Percentiles rank a stretch among this genome's conserved stretches.
These are phyloP conservation scores for Cephus rjabovi DNA, from an alignment of 2,888 invertebrate genomes.

Conservation along the genomic window DNA sequence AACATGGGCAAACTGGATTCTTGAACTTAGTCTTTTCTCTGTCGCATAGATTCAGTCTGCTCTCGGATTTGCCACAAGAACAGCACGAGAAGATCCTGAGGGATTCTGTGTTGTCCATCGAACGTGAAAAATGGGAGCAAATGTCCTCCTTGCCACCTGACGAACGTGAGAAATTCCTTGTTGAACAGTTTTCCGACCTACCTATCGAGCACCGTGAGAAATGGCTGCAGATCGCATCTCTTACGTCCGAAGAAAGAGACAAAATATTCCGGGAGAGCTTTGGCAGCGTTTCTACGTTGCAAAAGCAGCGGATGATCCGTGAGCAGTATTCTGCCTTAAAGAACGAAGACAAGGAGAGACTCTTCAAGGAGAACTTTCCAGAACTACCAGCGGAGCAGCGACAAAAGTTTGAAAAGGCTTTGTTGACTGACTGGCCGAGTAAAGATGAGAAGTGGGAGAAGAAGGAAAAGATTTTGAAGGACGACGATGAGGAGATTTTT, in stretches of 20 bases:
- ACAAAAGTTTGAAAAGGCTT: conserved; percentile 70
- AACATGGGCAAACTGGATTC: not conserved
- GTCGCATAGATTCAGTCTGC: conserved; percentile 49
- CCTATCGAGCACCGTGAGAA: conserved; percentile 58
- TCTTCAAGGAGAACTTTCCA: conserved; percentile 64
- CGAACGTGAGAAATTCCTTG: conserved; percentile 57
- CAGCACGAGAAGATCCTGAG: conserved; percentile 61
- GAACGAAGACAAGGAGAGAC: conserved; percentile 58
- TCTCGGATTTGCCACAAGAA: conserved; percentile 60
- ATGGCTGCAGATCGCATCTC: conserved; percentile 62
- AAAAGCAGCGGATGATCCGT: conserved; percentile 61
- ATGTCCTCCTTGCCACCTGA: conserved; percentile 61
- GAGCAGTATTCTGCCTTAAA: conserved; percentile 62
- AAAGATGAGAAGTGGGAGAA: conserved; percentile 29
- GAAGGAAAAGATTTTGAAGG: conserved; percentile 41
- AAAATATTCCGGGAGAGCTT: conserved; percentile 59
- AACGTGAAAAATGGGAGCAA: conserved; percentile 62
- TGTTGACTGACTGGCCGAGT: conserved; percentile 66
- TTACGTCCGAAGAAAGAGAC: conserved; percentile 57
- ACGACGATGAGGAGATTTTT: conserved; percentile 74
- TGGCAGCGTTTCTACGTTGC: conserved; percentile 55
- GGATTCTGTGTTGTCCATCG: conserved; percentile 61
- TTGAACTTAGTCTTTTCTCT: not conserved
- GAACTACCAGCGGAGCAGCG: conserved; percentile 64
- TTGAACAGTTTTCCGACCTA: conserved; percentile 61